Evolutionary conservation across 2,888 invertebrate genomes (phyloP), one percentile per base, ranked within the genome.

Genomic region (Anticlea derivata): DNA sequence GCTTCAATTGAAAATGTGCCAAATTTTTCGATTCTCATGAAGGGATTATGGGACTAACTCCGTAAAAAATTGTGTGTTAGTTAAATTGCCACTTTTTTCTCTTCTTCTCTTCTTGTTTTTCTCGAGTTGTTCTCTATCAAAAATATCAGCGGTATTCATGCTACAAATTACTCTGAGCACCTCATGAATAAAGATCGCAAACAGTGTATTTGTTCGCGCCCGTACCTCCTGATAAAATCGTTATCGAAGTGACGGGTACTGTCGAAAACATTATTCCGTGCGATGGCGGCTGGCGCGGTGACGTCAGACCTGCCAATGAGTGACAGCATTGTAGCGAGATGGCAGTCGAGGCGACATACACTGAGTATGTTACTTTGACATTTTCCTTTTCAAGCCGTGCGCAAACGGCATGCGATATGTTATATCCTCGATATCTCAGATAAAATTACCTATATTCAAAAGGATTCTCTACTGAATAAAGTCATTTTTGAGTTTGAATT

Each of bases 141-240:
- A 46, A 44, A 48, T 50, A 56, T 47, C 45, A 53, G 44, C 35
- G 50, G 33, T 52, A 48, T 56, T 56, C 51, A 52, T 56, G 43
- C 41, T 41, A 56, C 53, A 60, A 62, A 67, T 67, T 62, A 63
- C 62, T 63, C 62, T 40, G 50, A 60, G 53, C 59, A 60, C 50
- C 68, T 72, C 67, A 72, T 75, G 73, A 75, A 75, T 75, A 75
- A 67, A 71, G 65, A 74, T 72, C 60, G 46, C 58, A 58, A 39
- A 62, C 61, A 53, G 48, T 59, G 60, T 63, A 55, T 67, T 66
- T 66, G 66, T 66, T 66, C 64, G 60, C 63, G 64, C 63, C 60
- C 50, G 57, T 58, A 56, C 59, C 49, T 51, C 10, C 45, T 63
- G 68, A 71, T 68, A 70, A 63, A 58, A 45, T 65, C 60, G 61